Percentiles rank a stretch among this genome's conserved stretches.
phyloP scores from a whole-genome alignment of 2,888 invertebrate genomes.

The Hyles lineata region DNA sequence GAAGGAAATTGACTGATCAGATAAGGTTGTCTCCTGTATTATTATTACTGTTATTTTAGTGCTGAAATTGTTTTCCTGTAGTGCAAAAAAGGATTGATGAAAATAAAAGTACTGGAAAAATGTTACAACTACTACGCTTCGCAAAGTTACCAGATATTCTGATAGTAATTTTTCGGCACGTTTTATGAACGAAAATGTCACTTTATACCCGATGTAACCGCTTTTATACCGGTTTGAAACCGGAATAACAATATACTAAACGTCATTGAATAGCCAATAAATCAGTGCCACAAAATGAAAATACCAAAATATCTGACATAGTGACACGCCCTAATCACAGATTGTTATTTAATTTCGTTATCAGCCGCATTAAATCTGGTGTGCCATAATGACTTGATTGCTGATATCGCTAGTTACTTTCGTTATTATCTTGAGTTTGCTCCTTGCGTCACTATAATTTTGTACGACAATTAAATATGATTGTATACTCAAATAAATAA shows the following conservation, averaged over 20 bases:
- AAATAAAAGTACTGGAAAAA: background rate
- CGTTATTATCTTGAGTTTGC: slow-evolving; percentile 29
- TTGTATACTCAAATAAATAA: slow-evolving; percentile 32
- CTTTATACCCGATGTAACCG: background rate
- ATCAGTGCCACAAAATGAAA: background rate
- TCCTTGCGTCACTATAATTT: slow-evolving; percentile 32
- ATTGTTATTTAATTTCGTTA: slow-evolving; percentile 43
- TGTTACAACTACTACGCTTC: background rate
- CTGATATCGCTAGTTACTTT: slow-evolving; percentile 45
- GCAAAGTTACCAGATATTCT: background rate
- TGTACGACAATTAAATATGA: slow-evolving; percentile 36
- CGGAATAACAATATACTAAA: background rate
- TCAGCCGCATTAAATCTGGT: slow-evolving; percentile 48
- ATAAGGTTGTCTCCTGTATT: too few relatives aligned
- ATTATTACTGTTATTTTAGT: too few relatives aligned
- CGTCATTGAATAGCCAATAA: background rate
- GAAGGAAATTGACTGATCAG: too few relatives aligned
- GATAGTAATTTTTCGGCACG: background rate
- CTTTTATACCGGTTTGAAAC: background rate
- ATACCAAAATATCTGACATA: slow-evolving; percentile 32
- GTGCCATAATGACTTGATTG: slow-evolving; percentile 45
- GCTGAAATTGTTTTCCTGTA: too few relatives aligned
- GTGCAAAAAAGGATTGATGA: too few relatives aligned
- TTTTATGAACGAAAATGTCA: background rate
- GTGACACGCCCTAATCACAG: slow-evolving; percentile 42